Conservation (phyloP, 2,888 invertebrate genomes). For the Aphodius granarius region DNA sequence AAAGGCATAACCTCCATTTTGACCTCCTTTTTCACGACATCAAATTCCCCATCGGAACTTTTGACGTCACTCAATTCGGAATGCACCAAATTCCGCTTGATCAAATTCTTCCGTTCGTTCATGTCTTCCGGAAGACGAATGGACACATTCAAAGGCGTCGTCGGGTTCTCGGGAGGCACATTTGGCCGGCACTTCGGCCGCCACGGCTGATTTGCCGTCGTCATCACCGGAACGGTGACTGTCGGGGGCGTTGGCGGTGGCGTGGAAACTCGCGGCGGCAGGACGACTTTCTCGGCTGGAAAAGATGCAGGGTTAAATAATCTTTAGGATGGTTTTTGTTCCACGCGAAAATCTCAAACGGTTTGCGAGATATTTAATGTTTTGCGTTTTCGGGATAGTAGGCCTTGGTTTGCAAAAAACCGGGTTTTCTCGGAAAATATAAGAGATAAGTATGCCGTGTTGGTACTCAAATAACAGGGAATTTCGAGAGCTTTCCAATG, state of each 20-base stretch:
- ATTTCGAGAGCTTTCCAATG: neutral
- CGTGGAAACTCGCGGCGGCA: constrained; percentile 25
- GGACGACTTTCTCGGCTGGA: constrained; percentile 25
- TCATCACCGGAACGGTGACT: constrained; percentile 41
- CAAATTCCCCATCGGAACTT: constrained; percentile 43
- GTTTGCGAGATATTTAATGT: neutral
- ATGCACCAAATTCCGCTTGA: constrained; percentile 46
- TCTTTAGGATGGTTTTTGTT: neutral
- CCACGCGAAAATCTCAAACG: neutral
- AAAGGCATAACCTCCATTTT: neutral
- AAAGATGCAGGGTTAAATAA: neutral
- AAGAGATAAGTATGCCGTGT: neutral
- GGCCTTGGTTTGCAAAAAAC: neutral
- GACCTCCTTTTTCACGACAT: constrained; percentile 40
- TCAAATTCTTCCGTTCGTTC: constrained; percentile 52
- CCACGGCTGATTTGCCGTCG: constrained; percentile 32
- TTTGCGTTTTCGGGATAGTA: neutral
- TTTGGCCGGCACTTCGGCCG: neutral
- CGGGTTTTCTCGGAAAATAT: neutral
- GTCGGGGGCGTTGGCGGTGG: constrained; percentile 39
- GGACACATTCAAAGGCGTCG: constrained; percentile 50
- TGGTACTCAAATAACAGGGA: neutral
- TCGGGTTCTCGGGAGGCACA: constrained; percentile 26
- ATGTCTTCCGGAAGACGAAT: constrained; percentile 52
- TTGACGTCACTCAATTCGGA: constrained; percentile 36